These are phyloP conservation scores for Diphyllodes magnificus DNA, from an alignment of 2,113 vertebrate genomes.

Conservation along the genomic window DNA sequence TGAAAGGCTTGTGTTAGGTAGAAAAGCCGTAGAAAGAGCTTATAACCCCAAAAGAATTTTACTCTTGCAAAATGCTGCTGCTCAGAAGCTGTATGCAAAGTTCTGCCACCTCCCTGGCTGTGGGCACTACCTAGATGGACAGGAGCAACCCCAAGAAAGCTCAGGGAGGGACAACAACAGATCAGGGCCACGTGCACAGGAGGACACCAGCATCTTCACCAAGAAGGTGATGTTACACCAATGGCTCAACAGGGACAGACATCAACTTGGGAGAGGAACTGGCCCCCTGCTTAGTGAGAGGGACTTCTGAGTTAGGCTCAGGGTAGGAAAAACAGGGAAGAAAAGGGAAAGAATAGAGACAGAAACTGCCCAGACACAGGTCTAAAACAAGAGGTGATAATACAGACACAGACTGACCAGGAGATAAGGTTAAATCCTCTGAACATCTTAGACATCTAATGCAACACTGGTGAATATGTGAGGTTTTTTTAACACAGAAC, in stretches of 20 bases:
- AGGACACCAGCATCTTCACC: not conserved
- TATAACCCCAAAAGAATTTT: not conserved
- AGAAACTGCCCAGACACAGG: not conserved
- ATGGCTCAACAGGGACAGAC: rapidly evolving
- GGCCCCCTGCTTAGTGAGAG: not conserved
- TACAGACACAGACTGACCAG: not conserved
- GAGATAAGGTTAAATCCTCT: not conserved
- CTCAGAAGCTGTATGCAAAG: not conserved
- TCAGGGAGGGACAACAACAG: not conserved
- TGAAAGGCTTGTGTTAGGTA: not conserved
- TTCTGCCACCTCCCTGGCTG: not conserved
- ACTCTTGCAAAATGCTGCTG: not conserved
- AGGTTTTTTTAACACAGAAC: not conserved
- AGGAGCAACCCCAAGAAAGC: not conserved
- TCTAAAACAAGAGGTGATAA: not conserved
- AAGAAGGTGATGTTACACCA: not conserved
- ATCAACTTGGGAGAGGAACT: not conserved
- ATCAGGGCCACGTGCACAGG: not conserved
- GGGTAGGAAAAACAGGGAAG: not conserved
- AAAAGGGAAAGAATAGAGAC: not conserved
- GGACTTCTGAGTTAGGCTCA: not conserved
- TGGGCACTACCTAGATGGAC: not conserved
- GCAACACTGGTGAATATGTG: not conserved
- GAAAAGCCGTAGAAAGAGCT: not conserved
- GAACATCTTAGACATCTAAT: not conserved